A percentile compares a stretch with the other conserved stretches of the same genome.
Conservation (phyloP, 2,888 invertebrate species). For the Apotomis turbidana region DNA sequence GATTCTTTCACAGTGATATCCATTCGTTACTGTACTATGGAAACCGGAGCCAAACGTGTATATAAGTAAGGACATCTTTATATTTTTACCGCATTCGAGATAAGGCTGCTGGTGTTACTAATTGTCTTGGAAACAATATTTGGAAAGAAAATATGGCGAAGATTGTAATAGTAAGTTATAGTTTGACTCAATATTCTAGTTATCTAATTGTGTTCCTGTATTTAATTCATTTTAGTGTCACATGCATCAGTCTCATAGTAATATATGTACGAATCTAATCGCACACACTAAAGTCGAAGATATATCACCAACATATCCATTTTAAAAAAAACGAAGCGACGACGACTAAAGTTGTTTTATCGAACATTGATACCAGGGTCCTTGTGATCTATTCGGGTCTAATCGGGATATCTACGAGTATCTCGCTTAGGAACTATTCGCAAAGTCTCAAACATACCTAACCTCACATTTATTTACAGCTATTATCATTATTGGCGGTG, state of each 20-base stretch:
- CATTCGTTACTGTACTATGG: conserved; percentile 60
- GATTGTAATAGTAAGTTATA: conserved; percentile 27
- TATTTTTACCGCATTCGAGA: conserved; percentile 57
- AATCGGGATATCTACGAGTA: too few species aligned
- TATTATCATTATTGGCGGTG: conserved; percentile 54
- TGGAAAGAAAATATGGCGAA: conserved; percentile 21
- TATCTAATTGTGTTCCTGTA: too few species aligned
- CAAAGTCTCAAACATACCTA: background rate
- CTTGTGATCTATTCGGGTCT: too few species aligned
- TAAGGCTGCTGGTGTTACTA: conserved; percentile 43
- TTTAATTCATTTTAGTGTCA: too few species aligned
- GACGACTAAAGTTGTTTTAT: too few species aligned
- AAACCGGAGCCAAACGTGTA: conserved; percentile 58
- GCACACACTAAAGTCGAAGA: too few species aligned
- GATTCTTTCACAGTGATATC: conserved; percentile 63
- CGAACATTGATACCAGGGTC: too few species aligned
- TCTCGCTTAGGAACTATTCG: too few species aligned
- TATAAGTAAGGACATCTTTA: conserved; percentile 63
- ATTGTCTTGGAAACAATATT: background rate
- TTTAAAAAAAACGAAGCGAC: too few species aligned
- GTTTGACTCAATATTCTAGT: background rate
- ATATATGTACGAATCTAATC: too few species aligned
- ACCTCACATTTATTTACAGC: conserved; percentile 49
- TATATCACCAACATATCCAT: too few species aligned
- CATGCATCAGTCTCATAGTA: too few species aligned